Evolutionary conservation across 2,113 vertebrate species (phyloP), one percentile per base, ranked within the genome.

Genomic region (Macrotis lagotis): DNA sequence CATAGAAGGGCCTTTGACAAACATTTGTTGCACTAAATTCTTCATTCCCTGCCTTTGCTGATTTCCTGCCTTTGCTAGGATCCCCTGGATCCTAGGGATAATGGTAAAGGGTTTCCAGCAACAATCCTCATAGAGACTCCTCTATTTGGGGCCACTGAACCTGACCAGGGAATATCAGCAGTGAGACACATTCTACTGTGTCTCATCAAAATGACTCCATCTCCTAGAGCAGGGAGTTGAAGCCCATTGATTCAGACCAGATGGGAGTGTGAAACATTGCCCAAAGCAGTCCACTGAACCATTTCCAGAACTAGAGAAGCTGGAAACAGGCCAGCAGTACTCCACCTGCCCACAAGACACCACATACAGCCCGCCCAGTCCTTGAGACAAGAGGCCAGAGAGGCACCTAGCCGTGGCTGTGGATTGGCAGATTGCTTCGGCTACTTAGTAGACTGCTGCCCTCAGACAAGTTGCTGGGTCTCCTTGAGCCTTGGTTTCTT

Each of bases 241-340:
- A 94, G 93, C 95, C 96, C 90, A 91, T 51, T 96, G 96, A 97
- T 97, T 97, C 83, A 95, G 88, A 91, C 94, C 93, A 96, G 94
- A 95, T 97, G 93, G 93, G 97, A 97, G 96, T 89, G 51, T 19
- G 95, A 96, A 74, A 92, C 53, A 96, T 96, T 96, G 96, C 95
- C 51, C 97, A 97, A 96, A 94, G 95, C 89, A 95, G 95, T 50
- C 52, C 96, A 90, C 66, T 93, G 97, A 97, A 95, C 93, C 59
- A 96, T 94, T 96, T 96, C 92, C 95, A 97, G 94, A 94, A 92
- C 53, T 95, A 95, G 88, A 94, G 88, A 94, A 94, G 94, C 93
- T 66, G 96, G 55, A 96, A 96, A 94, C 53, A 94, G 83, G 90
- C 88, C 74, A 96, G 55, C 53, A n/a, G 91, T 91, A 94, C 26